Evolutionary conservation across 2,888 invertebrate species (phyloP).

Genomic region (Nomada hirtipes): DNA sequence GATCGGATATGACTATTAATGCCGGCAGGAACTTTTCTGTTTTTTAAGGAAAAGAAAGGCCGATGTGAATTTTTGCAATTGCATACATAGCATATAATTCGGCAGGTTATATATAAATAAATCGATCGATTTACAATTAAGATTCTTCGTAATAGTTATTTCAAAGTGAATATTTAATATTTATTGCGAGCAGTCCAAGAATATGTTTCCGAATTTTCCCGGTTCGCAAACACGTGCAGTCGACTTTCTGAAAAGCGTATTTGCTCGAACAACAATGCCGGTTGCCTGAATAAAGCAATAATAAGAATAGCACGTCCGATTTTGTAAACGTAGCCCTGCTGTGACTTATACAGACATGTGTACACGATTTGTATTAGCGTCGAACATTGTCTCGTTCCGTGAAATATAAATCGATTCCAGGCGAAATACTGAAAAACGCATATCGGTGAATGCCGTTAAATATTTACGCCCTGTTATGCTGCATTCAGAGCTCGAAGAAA

Average conservation of each 20-base stretch:
- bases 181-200: background rate
- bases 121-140: no score
- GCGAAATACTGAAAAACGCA: conserved; percentile 28
- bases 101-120: no score
- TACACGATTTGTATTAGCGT: conserved; percentile 32
- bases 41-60: no score
- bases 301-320: background rate
- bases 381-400: conserved; percentile 22
- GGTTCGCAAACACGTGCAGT: background rate
- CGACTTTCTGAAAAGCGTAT: background rate
- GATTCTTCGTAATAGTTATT: no score
- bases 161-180: no score
- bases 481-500: conserved; percentile 18
- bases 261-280: background rate
- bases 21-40: no score
- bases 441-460: conserved; percentile 40
- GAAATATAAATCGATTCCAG: conserved; percentile 40
- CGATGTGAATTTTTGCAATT: no score
- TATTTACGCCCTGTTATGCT: conserved; percentile 48
- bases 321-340: background rate
- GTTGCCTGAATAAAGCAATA: background rate
- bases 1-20: no score
- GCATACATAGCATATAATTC: no score
- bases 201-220: background rate
- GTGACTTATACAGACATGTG: conserved; percentile 2